Percentiles rank a stretch among this genome's conserved stretches.
These are phyloP conservation scores for Watsonalla cultraria DNA, from an alignment of 2,888 invertebrate genomes.

Conservation along the genomic window DNA sequence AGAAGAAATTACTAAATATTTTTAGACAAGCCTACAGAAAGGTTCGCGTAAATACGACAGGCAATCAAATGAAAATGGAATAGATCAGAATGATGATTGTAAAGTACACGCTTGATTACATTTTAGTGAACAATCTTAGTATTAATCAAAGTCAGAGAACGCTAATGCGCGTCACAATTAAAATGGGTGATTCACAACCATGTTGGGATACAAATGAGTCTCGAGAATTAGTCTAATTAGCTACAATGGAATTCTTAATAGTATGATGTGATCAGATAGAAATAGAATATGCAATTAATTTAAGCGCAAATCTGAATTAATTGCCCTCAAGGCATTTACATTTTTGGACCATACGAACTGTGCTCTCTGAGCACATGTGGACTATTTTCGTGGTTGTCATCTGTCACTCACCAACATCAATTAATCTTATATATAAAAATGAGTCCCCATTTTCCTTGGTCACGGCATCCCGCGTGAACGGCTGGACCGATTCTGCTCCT, in stretches of 20 bases:
- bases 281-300: slow-evolving; percentile 32
- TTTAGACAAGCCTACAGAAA: too few relatives aligned
- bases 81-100: neutral
- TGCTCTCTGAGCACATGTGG: too few relatives aligned
- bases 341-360: too few relatives aligned
- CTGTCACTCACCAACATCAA: too few relatives aligned
- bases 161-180: slow-evolving; percentile 49
- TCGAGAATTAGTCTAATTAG: slow-evolving; percentile 47
- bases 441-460: too few relatives aligned
- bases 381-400: too few relatives aligned
- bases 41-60: too few relatives aligned
- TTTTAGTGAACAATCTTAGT: slow-evolving; percentile 33
- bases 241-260: slow-evolving; percentile 43
- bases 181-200: slow-evolving; percentile 57
- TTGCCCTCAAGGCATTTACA: neutral
- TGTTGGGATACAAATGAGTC: slow-evolving; percentile 50
- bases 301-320: neutral
- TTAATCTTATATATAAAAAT: too few relatives aligned
- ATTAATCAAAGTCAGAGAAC: slow-evolving; percentile 43
- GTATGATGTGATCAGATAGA: slow-evolving; percentile 52
- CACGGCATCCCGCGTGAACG: too few relatives aligned
- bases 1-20: too few relatives aligned
- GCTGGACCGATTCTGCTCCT: too few relatives aligned
- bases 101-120: slow-evolving; percentile 15
- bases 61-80: neutral